phyloP scores from a whole-genome alignment of 2,888 invertebrate species.

The Drosophila colorata region DNA sequence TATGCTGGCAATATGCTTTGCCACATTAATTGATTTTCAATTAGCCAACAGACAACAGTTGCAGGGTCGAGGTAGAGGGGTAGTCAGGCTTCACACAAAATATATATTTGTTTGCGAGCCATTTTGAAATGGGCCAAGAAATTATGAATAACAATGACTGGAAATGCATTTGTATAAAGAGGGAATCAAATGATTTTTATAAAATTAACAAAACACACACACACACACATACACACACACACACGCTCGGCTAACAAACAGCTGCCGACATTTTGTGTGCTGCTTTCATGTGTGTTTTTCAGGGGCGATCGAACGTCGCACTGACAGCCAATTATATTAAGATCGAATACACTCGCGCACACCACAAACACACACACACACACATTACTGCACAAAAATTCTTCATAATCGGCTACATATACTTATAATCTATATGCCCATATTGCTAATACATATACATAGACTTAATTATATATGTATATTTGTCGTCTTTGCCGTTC shows the following conservation, averaged over 20 bases:
- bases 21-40: conserved; percentile 78
- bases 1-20: conserved; percentile 55
- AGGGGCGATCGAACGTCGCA: conserved; percentile 65
- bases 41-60: conserved; percentile 60
- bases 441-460: conserved; percentile 28
- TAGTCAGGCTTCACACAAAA: conserved; percentile 5
- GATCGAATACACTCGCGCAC: conserved; percentile 54
- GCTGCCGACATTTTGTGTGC: conserved; percentile 71
- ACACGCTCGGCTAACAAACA: conserved; percentile 31
- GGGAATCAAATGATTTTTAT: conserved; percentile 43
- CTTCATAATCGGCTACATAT: conserved; percentile 35
- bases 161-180: conserved; percentile 44
- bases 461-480: conserved; percentile 21
- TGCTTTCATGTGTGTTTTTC: conserved; percentile 22
- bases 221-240: conserved; percentile 8
- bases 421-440: conserved; percentile 20
- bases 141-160: conserved; percentile 56
- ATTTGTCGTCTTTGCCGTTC: conserved; percentile 30
- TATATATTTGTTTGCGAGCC: conserved; percentile 42
- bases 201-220: conserved; percentile 42
- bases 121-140: conserved; percentile 53
- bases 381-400: conserved; percentile 24
- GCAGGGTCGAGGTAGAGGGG: neutral
- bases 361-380: conserved; percentile 12
- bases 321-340: conserved; percentile 78